phyloP scores from a whole-genome alignment of 1,140 invertebrate genomes.

The Caenorhabditis tropicalis region DNA sequence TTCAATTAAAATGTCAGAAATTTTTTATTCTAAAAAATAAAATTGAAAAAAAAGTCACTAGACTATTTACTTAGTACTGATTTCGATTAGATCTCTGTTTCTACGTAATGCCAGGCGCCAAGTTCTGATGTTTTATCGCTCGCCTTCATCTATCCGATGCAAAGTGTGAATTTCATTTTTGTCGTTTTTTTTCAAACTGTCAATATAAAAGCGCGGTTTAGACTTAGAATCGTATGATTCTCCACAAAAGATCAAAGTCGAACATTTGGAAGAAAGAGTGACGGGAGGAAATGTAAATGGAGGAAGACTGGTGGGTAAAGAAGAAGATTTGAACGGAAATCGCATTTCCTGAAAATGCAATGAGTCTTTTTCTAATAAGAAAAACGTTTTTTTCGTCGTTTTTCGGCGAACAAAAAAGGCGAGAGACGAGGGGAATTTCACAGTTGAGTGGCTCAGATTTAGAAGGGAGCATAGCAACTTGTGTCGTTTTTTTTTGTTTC shows the following conservation, averaged over 20 bases:
- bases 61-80: background rate
- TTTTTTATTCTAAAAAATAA: no score
- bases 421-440: background rate
- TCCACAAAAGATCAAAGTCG: background rate
- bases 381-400: background rate
- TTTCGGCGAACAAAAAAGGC: background rate
- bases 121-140: conserved; percentile 19
- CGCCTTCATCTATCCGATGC: background rate
- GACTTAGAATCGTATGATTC: background rate
- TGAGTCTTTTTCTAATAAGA: background rate
- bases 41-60: no score
- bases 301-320: background rate
- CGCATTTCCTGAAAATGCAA: conserved; percentile 30
- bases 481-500: background rate
- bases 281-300: background rate
- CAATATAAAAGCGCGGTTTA: background rate
- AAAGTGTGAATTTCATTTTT: background rate
- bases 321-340: background rate
- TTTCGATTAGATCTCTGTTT: background rate
- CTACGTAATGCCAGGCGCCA: background rate
- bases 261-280: background rate
- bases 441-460: background rate
- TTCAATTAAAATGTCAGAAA: no score
- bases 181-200: background rate
- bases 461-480: background rate